phyloP scores from a whole-genome alignment of 2,797 vertebrate genomes.

The Adrianichthys oophorus region DNA sequence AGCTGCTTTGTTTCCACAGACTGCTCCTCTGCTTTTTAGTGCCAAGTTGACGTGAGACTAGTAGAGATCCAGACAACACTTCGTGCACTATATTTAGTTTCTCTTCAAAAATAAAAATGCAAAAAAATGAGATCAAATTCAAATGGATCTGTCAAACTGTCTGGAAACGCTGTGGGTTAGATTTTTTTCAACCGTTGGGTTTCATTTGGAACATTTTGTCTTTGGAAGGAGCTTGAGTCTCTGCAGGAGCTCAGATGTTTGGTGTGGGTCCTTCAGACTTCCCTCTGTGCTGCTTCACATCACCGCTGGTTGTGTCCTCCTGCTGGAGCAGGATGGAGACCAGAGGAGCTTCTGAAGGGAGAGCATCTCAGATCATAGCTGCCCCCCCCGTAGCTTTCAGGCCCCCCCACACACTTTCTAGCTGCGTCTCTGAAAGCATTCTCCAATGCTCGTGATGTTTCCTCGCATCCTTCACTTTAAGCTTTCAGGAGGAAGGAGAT shows the following conservation, averaged over 20 bases:
- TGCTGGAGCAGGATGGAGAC: constrained; percentile 23
- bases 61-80: constrained; percentile 31
- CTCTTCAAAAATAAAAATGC: constrained; percentile 15
- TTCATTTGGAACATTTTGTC: too few relatives aligned
- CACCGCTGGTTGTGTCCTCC: constrained; percentile 30
- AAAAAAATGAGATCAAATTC: constrained; percentile 43
- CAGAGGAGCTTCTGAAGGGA: too few relatives aligned
- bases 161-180: constrained; percentile 1
- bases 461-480: constrained; percentile 13
- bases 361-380: too few relatives aligned
- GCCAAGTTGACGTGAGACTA: constrained; percentile 47
- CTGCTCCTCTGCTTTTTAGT: constrained; percentile 37
- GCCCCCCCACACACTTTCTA: background rate
- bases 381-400: constrained; percentile 1
- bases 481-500: constrained; percentile 14
- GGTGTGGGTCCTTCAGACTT: constrained; percentile 43
- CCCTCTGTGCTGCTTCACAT: constrained; percentile 64
- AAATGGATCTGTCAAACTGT: constrained; percentile 10
- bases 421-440: constrained; percentile 39
- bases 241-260: too few relatives aligned
- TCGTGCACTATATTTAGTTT: constrained; percentile 46
- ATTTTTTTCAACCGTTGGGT: too few relatives aligned
- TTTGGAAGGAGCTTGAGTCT: too few relatives aligned
- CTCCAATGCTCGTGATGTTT: constrained; percentile 30
- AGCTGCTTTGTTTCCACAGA: constrained; percentile 53